Base-by-base conservation (phyloP, 1,140 invertebrate genomes). In the Sitobion miscanthi region DNA sequence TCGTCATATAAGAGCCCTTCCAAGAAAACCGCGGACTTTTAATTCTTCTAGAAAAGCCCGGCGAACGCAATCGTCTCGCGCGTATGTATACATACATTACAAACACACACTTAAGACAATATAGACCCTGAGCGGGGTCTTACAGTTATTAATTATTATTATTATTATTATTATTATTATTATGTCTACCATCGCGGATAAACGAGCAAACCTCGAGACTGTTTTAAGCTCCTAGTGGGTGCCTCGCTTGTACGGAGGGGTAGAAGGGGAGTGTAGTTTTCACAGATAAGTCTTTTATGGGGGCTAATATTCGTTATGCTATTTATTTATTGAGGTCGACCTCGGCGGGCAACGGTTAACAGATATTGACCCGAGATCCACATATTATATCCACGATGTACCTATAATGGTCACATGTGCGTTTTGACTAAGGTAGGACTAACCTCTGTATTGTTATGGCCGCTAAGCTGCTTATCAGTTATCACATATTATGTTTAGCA, bases 291-390 rank as follows among this genome's bases (percentile, higher is more conserved):
- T 77, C 14, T 77, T n/a, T n/a, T 17, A 30, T 6, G 62, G n/a
- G 30, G 62, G n/a, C n/a, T n/a, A 14, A 77, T 77, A n/a, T 77
- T 77, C 62, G 62, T 69, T 69, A 69, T n/a, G 62, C 4, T 77
- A 77, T 77, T 77, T 77, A 77, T 77, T 77, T 77, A 77, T 77
- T 9, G 62, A 77, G 62, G n/a, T 69, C 62, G n/a, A 77, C n/a
- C 4, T 0, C 30, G 1, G n/a, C 17, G 14, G 14, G 0, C 30
- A 1, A 14, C 2, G 62, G n/a, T 77, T n/a, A n/a, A n/a, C 30
- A 77, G 62, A n/a, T 69, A 30, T 69, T 69, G 14, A 77, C 62
- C 11, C 30, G 17, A 77, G 9, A 77, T n/a, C 30, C 62, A 20
- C 30, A 20, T n/a, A 42, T 42, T 42, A 9, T 77, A 77, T n/a